These are phyloP conservation scores for Eilema griseolum DNA, from an alignment of 2,888 invertebrate species.

Conservation along the genomic window DNA sequence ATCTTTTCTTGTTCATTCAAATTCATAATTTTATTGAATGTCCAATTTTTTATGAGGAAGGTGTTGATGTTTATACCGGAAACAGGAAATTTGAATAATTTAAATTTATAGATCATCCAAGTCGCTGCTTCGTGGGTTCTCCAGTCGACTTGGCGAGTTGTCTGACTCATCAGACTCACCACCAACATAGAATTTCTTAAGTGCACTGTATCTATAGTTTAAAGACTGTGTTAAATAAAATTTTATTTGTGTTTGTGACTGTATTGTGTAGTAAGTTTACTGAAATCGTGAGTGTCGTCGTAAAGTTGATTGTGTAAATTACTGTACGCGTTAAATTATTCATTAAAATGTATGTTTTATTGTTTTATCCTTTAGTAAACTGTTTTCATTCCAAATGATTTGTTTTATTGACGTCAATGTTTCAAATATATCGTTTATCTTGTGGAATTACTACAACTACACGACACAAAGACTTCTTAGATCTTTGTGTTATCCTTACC, in stretches of 20 bases:
- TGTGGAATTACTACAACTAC: not conserved
- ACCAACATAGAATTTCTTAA: conserved; percentile 33
- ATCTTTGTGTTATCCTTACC: no score
- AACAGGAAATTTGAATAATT: not conserved
- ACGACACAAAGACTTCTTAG: not conserved
- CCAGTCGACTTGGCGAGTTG: not conserved
- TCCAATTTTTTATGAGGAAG: not conserved
- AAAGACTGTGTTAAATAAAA: conserved; percentile 27
- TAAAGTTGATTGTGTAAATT: conserved; percentile 28
- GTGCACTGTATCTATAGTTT: conserved; percentile 44
- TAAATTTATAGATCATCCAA: not conserved
- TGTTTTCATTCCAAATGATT: conserved; percentile 19
- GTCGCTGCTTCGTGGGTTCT: conserved; percentile 3
- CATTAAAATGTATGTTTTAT: conserved; percentile 32
- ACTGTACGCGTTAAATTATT: conserved; percentile 47
- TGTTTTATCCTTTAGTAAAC: conserved; percentile 37
- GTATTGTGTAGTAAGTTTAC: conserved; percentile 27
- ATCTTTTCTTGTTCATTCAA: no score
- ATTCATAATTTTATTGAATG: not conserved
- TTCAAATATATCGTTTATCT: not conserved
- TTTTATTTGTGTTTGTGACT: conserved; percentile 28
- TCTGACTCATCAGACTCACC: not conserved
- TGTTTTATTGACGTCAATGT: conserved; percentile 8
- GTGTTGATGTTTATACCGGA: not conserved
- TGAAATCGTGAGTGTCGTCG: conserved; percentile 33